A percentile compares a stretch with the other conserved stretches of the same genome.
phyloP scores from a whole-genome alignment of 1,140 invertebrate species.

The Papilio machaon region DNA sequence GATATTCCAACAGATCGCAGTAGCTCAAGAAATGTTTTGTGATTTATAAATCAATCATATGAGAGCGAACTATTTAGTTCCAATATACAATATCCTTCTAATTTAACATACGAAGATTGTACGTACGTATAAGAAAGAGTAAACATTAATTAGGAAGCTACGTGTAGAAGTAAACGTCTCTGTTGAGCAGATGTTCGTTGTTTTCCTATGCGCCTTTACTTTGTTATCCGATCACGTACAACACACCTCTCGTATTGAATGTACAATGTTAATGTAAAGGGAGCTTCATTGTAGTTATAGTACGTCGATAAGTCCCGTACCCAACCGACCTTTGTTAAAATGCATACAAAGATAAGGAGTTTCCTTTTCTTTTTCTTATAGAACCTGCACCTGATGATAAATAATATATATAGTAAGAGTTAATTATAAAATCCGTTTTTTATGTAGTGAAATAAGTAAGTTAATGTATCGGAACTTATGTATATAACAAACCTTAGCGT shows the following conservation, averaged over 20 bases:
- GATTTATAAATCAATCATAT: background rate
- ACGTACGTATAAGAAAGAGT: background rate
- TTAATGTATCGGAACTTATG: no score
- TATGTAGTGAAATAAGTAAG: background rate
- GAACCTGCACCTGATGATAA: background rate
- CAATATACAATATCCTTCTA: background rate
- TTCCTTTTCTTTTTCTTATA: background rate
- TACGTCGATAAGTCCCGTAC: background rate
- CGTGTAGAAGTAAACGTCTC: background rate
- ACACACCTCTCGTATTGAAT: slow-evolving; percentile 11
- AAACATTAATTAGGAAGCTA: slow-evolving; percentile 18
- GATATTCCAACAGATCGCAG: no score
- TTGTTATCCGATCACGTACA: slow-evolving; percentile 13
- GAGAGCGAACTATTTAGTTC: background rate
- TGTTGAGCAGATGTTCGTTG: slow-evolving; percentile 17
- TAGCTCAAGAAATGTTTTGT: no score
- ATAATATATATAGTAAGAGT: background rate
- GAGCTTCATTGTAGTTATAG: background rate
- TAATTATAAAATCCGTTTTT: background rate
- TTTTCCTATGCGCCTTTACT: slow-evolving; percentile 1
- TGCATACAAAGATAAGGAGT: slow-evolving; percentile 16
- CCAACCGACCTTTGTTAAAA: background rate
- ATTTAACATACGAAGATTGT: background rate
- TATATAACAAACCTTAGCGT: no score
- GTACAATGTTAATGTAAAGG: slow-evolving; percentile 11